A percentile compares a stretch with the other conserved stretches of the same genome.
Evolutionary conservation across 1,140 invertebrate species (phyloP).

Genomic region (Heliconius eleuchia): DNA sequence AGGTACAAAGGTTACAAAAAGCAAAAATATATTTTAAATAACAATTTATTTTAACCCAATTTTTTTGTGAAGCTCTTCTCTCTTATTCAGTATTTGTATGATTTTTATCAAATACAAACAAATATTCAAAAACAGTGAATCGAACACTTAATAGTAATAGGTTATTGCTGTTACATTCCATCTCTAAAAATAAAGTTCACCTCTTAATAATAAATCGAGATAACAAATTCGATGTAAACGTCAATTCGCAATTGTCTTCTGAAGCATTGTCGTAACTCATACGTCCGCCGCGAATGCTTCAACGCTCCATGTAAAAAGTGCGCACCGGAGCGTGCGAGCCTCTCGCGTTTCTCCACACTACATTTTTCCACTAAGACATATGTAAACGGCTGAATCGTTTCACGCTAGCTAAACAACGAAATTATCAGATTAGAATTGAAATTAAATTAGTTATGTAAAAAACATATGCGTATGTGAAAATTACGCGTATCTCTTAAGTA

Average conservation of each 20-base stretch:
- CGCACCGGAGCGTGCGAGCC: conserved; percentile 55
- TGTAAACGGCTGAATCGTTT: conserved; percentile 60
- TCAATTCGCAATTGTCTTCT: background rate
- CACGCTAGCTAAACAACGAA: conserved; percentile 52
- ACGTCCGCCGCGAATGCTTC: conserved; percentile 19
- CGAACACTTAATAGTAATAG: background rate
- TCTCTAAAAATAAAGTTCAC: background rate
- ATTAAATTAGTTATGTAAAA: conserved; percentile 25
- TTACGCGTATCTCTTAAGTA: background rate
- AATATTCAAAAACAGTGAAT: no score
- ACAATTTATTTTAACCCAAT: no score
- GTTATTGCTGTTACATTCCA: background rate
- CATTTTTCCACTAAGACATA: conserved; percentile 70
- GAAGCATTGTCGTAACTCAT: background rate
- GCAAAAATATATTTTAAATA: no score
- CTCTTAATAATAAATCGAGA: background rate
- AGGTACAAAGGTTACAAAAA: no score
- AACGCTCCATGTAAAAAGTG: conserved; percentile 39
- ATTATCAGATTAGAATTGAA: conserved; percentile 28
- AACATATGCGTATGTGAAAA: background rate
- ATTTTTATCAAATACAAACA: no score
- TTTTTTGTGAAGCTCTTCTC: no score
- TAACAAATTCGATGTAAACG: background rate
- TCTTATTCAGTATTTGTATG: no score
- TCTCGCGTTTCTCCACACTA: conserved; percentile 71